A percentile compares a stretch with the other conserved stretches of the same genome.
phyloP scores from a whole-genome alignment of 2,113 vertebrate genomes.

The Panthera leo region DNA sequence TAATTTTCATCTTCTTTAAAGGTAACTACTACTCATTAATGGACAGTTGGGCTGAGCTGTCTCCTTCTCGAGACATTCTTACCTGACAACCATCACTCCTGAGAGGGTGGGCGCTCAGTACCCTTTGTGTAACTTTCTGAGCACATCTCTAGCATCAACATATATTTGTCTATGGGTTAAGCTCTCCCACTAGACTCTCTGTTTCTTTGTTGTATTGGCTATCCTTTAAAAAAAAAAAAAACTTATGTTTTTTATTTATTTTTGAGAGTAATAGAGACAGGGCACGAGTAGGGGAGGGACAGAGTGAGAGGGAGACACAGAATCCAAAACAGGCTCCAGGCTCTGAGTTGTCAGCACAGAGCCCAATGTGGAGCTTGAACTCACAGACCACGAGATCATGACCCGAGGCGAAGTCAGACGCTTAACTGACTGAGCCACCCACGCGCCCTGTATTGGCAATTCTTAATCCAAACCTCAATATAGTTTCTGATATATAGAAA shows the following conservation, averaged over 20 bases:
- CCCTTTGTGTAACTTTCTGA: neutral
- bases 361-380: no score
- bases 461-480: neutral
- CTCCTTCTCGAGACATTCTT: neutral
- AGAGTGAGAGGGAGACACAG: no score
- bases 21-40: neutral
- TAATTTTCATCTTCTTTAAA: neutral
- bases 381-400: no score
- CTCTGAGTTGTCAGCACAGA: no score
- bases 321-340: no score
- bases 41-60: neutral
- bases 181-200: neutral
- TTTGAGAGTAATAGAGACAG: no score
- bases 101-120: accelerated
- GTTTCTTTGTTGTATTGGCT: neutral
- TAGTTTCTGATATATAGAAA: neutral
- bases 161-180: neutral
- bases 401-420: no score
- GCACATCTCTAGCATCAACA: accelerated
- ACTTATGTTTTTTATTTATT: no score
- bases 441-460: neutral
- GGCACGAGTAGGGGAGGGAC: no score
- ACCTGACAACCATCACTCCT: neutral
- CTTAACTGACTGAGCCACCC: no score
- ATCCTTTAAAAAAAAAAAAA: neutral